Base-by-base conservation (phyloP, 2,113 vertebrate genomes). In the Poeciliopsis turrubarensis region DNA sequence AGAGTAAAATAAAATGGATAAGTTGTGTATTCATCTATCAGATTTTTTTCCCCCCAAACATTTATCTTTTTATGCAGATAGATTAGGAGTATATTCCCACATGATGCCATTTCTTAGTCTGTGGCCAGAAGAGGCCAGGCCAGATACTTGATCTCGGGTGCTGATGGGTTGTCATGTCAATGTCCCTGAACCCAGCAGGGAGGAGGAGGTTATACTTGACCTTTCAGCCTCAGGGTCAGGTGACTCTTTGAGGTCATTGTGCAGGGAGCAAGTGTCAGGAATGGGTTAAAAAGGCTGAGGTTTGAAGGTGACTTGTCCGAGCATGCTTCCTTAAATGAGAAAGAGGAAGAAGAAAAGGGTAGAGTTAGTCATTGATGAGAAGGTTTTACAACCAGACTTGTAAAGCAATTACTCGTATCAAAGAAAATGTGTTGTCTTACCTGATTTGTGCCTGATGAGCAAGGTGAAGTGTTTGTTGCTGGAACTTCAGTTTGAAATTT, bases 161-260 rank as follows among this genome's bases (percentile, higher is more conserved):
- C 68, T 74, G 85, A 89, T 81, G 71, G 74, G 72, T 70, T 84
- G 86, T 90, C 83, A 81, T 89, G 85, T 86, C 85, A 60, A 60
- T 51, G 80, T 87, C 87, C 37, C 74, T 54, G 71, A 79, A 62
- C 84, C 80, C 77, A 25, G 65, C 57, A 65, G 78, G 75, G 86
- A 88, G 86, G 81, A 71, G 80, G 85, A 70, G 87, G 91, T 91
- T 79, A 37, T 37, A 90, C 89, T 87, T 92, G 91, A 93, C 87
- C 91, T 87, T 86, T 87, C 74, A 78, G 89, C 87, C 89, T 76
- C 3, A 15, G 66, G 87, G 89, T 92, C 84, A 90, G 91, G 81
- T 90, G 90, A 90, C 83, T 88, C 89, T 92, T 90, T 91, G 77
- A 89, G 86, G 82, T 79, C 70, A 83, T 89, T 90, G 87, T 84